phyloP scores from a whole-genome alignment of 2,113 vertebrate genomes.

The Burhinus bistriatus region DNA sequence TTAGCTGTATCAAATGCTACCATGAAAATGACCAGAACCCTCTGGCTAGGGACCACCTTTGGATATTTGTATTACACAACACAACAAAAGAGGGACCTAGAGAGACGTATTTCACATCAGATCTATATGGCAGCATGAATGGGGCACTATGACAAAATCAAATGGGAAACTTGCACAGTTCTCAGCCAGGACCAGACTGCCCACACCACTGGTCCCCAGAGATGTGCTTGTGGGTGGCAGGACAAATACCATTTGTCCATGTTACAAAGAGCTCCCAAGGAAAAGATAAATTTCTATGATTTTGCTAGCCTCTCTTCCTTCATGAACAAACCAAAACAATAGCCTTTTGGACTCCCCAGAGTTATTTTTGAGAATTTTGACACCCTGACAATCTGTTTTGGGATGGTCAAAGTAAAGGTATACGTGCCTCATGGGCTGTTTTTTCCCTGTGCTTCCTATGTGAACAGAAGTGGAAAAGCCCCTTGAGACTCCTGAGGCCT shows the following conservation, averaged over 20 bases:
- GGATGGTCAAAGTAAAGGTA: not conserved
- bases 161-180: not conserved
- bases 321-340: not conserved
- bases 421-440: not conserved
- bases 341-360: not conserved
- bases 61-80: not conserved
- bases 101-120: not conserved
- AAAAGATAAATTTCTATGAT: not conserved
- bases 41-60: not conserved
- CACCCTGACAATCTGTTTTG: not conserved
- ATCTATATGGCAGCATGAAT: not conserved
- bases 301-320: not conserved
- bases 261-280: not conserved
- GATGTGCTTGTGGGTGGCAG: not conserved
- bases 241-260: not conserved
- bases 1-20: not conserved
- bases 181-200: not conserved
- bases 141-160: not conserved
- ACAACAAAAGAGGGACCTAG: not conserved
- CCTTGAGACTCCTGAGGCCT: not conserved
- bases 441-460: not conserved
- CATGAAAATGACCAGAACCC: not conserved
- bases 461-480: not conserved
- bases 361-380: not conserved
- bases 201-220: not conserved